Evolutionary conservation across 2,797 vertebrate genomes (phyloP), one percentile per base, ranked within the genome.

Genomic region (Sebastes paucispinis): DNA sequence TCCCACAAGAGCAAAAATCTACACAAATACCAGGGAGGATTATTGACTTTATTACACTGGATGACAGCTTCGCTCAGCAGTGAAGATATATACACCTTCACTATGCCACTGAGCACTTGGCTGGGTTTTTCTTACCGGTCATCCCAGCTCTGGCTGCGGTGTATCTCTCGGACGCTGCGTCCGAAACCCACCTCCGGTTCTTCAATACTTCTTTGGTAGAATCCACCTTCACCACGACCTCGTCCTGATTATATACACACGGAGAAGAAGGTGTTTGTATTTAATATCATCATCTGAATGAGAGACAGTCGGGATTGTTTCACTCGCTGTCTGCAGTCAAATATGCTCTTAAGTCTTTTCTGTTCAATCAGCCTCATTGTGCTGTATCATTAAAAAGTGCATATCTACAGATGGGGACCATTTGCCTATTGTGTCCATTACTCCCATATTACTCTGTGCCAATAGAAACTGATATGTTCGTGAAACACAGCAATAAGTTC

Each of bases 101-200:
- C 5, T 62, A 10, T 4, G 10, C 11, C 27, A 13, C 7, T 2
- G 9, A 62, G 67, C 14, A 20, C 1, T 29, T 2, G 6, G 7
- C 10, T 18, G 39, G 18, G 10, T 6, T 29, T 52, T 75, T 69
- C 88, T 85, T 89, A 98, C 97, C 97, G 93, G 93, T 98, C 97
- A 29, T 98, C 97, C 97, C 97, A 98, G 88, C 97, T 98, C 94
- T 98, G 97, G 93, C 97, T 98, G 55, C 97, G 96, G 83, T 98
- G 96, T 63, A 98, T 98, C 91, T 98, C 97, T 68, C 97, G 91
- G 39, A 93, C 94, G 4, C 92, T 94, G 34, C 97, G 96, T 58
- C 96, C 93, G 22, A 98, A 98, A 14, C 96, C 96, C 58, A 96
- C 95, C 25, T 98, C 97, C 0, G 79, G 82, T 10, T 98, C 97